Base-by-base conservation (phyloP, 1,140 invertebrate species). In the Diachasma alloeum region DNA sequence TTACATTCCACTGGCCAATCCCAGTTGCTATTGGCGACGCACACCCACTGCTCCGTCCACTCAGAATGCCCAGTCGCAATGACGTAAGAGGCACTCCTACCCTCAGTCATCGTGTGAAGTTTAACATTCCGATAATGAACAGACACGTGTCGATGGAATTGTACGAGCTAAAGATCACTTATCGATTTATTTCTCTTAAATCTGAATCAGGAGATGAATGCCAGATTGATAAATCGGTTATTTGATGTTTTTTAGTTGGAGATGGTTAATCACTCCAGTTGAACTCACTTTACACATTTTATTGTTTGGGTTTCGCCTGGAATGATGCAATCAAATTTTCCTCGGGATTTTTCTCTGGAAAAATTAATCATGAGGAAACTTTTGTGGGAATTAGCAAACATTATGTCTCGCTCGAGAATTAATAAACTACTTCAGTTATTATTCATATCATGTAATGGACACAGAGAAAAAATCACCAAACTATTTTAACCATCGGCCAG, bases 21-120 rank as follows among this genome's bases (percentile, higher is more conserved):
- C 17, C 48, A 66, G 22, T 19, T 15, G 59, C 10, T 26, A 24
- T 22, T 24, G 24, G 15, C 15, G 11, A 19, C 36, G 19, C 72
- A 74, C 72, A 74, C 72, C 72, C 72, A 74, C 53, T 24, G 37
- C 10, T 13, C 66, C n/a, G 22, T 74, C 72, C 72, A 74, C 31
- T 74, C n/a, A 26, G n/a, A 15, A n/a, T 42, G 36, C 17, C 48
- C 48, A 9, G 10, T 17, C 26, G 37, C 39, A 2, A 42, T 74
- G 72, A 74, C 59, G 72, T 67, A 44, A 42, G 36, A 44, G 72
- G 46, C 70, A 72, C 70, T 72, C 70, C 70, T 72, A 44, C 70
- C 48, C 63, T 31, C 15, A 15, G 11, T 59, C 63, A 13, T 67
- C 15, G 24, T 67, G 36, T 46, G 11, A 44, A 71, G 36, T 26